Conservation (phyloP, 1,140 invertebrate species). For the Pseudomyrmex concolor region DNA sequence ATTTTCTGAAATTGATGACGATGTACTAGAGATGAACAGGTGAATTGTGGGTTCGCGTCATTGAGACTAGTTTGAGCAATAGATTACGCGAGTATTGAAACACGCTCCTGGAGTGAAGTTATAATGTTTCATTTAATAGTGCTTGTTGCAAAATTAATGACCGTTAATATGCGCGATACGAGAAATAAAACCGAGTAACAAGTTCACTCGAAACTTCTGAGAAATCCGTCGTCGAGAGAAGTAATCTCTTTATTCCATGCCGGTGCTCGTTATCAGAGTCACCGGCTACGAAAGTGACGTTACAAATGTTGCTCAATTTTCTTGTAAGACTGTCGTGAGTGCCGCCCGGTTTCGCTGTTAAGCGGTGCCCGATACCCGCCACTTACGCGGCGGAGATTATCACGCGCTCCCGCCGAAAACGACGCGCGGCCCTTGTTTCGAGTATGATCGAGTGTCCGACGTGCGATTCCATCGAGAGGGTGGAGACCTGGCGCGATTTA, state of each 20-base stretch:
- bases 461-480: constrained; percentile 23
- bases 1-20: constrained; percentile 54
- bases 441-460: constrained; percentile 49
- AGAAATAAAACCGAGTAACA: constrained; percentile 9
- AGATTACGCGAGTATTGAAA: not conserved
- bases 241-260: constrained; percentile 33
- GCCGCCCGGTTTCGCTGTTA: constrained; percentile 56
- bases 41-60: constrained; percentile 17
- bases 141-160: constrained; percentile 11
- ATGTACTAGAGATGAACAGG: constrained; percentile 31
- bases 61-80: constrained; percentile 11
- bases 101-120: not conserved
- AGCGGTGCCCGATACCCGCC: constrained; percentile 59
- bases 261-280: constrained; percentile 30
- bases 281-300: constrained; percentile 11
- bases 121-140: not conserved
- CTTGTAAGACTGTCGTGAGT: constrained; percentile 43
- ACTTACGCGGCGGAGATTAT: constrained; percentile 72
- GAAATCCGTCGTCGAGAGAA: constrained; percentile 16
- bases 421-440: constrained; percentile 63
- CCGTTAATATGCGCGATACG: not conserved
- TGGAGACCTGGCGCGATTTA: constrained; percentile 68
- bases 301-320: constrained; percentile 54
- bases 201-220: constrained; percentile 3
- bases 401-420: constrained; percentile 54